phyloP scores from a whole-genome alignment of 2,797 vertebrate species.

The Myotis planiceps region DNA sequence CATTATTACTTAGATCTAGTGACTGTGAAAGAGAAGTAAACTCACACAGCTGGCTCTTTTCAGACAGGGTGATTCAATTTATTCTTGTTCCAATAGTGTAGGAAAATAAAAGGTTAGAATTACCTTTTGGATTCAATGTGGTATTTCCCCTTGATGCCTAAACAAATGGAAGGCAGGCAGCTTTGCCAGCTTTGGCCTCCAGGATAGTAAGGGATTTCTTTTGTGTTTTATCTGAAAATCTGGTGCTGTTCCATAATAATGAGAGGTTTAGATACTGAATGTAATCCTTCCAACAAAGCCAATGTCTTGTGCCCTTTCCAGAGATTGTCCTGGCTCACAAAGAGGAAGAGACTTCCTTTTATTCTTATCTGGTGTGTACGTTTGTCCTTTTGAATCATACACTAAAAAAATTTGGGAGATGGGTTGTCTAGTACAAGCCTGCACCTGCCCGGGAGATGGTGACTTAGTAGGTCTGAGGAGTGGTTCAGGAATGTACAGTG shows the following conservation, averaged over 20 bases:
- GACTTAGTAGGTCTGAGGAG: background rate
- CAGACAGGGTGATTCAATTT: constrained; percentile 72
- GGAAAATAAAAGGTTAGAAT: constrained; percentile 68
- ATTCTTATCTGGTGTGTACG: background rate
- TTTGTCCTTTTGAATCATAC: background rate
- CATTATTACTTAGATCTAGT: constrained; percentile 74
- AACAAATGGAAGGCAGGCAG: constrained; percentile 77
- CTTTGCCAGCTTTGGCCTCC: constrained; percentile 70
- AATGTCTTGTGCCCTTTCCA: background rate
- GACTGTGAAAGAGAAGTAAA: constrained; percentile 69
- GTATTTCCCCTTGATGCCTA: constrained; percentile 72
- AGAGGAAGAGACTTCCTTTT: constrained; percentile 11
- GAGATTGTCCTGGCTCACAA: background rate
- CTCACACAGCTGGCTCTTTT: constrained; percentile 69
- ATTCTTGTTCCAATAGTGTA: constrained; percentile 74
- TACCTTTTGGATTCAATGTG: constrained; percentile 68
- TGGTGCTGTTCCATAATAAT: constrained; percentile 56
- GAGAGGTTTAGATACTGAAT: constrained; percentile 46
- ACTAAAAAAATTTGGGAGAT: background rate
- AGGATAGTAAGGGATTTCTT: constrained; percentile 43
- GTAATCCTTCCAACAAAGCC: constrained; percentile 56
- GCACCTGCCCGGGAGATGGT: background rate
- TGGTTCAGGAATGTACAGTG: background rate
- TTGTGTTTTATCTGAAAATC: constrained; percentile 53
- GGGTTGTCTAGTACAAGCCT: background rate